Evolutionary conservation across 2,797 vertebrate genomes (phyloP), one percentile per base, ranked within the genome.

Genomic region (Cuniculus paca): DNA sequence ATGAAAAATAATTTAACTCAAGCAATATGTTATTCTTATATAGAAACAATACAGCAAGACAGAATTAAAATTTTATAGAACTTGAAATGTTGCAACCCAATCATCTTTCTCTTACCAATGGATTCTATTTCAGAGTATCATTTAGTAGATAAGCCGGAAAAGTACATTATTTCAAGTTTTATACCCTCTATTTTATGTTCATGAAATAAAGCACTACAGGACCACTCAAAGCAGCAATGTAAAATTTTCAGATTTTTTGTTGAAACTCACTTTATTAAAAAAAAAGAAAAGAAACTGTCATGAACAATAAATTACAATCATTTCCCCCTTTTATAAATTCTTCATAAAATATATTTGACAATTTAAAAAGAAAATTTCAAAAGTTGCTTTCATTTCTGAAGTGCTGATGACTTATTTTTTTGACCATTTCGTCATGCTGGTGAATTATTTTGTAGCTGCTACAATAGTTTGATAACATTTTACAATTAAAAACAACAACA

Each of bases 291-390:
- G 97, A 97, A 85, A 85, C 96, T 97, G 97, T 97, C 98, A 98
- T 97, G 96, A 98, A 98, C 98, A 99, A 99, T 99, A 99, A 99
- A 98, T 98, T 99, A 99, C 98, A 97, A 97, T 98, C 80, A 98
- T 98, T 98, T 97, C 98, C 96, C 91, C 96, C 77, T 95, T 97
- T 98, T 98, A 98, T 98, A 99, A 98, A 98, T 98, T 98, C 97
- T 98, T 98, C 98, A 98, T 98, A 99, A 98, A 99, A 98, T 99
- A 98, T 97, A 98, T 97, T 97, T 98, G 97, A 98, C 98, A 98
- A 98, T 97, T 98, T 98, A 91, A 93, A 98, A 98, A 97, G 98
- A 98, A 98, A 98, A 98, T 96, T 98, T 96, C 58, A 93, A 82
- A 97, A 97, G 90, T 98, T 94, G 97, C 96, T 97, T 97, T 98